Evolutionary conservation across 2,888 invertebrate species (phyloP), one percentile per base, ranked within the genome.

Genomic region (Mamestra brassicae): DNA sequence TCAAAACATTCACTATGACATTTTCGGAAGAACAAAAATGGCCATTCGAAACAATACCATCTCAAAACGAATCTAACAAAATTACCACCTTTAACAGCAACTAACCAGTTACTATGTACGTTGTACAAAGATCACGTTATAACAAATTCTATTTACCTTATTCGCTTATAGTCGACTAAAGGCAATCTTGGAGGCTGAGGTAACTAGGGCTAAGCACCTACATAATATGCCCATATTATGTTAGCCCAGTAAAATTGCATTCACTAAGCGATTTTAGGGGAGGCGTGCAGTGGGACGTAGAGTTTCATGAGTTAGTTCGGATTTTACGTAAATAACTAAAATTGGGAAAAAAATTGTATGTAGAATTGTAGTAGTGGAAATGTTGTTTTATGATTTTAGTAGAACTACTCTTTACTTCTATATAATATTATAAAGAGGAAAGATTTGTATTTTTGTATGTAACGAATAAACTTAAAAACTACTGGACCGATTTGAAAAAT

Each of bases 241-340:
- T 87, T 86, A 82, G 76, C 79, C 74, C 72, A 76, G 72, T 78
- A 84, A 84, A 88, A 87, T 87, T 87, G 88, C 87, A 87, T 88
- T 87, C 85, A 87, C 87, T 88, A 88, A 87, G 83, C 87, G 87
- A 88, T 87, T 80, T 80, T 83, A 38, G 67, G 88, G 26, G 42
- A 38, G 4, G n/a, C 88, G 85, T 57, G 45, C 65, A 86, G 42
- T 72, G 4, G 8, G 2, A 3, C 55, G 7, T 11, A 4, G 3
- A n/a, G 26, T 58, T 61, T n/a, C 26, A 55, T 61, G 62, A 6
- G 11, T 38, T 45, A 4, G n/a, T 36, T 42, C 6, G 42, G 42
- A 4, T 42, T 42, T 42, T 42, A 1, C 26, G 26, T 26, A 26
- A 26, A 26, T 1, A 1, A 26, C 26, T 26, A 1, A 26, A 26